Evolutionary conservation across 2,113 vertebrate species (phyloP), one percentile per base, ranked within the genome.

Genomic region (Zosterops lateralis): DNA sequence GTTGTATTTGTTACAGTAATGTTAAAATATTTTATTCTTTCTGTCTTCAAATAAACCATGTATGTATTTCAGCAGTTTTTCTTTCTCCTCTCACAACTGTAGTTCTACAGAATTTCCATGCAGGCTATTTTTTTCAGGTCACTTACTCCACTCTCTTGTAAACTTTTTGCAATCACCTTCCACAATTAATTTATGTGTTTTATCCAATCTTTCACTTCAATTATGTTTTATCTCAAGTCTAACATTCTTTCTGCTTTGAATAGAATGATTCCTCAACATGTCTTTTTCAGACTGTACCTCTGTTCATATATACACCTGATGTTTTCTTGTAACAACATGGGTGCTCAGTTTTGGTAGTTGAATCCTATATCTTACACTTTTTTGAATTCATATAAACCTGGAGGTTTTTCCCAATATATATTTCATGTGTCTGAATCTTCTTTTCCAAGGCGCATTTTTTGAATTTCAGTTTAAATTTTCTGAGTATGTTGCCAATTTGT

Each of bases 391-490:
- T 68, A 50, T 15, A 26, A 62, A 34, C 5, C 17, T 29, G 4
- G 2, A 9, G 9, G 8, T 4, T 42, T 42, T 84, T 8, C 19
- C 21, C 32, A 60, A 31, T 32, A 58, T 42, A 15, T 54, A 47
- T 76, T 74, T 62, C 1, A 31, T 24, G 5, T 66, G 3, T 32
- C 45, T 58, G 22, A 78, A 3, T 38, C 32, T 60, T 67, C 12
- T 75, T 75, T 81, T 31, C 8, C 8, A 40, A 84, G 51, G 4
- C 38, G 10, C 34, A 28, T 47, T 28, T 48, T 25, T 5, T 51
- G 26, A 54, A 81, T 84, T 80, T 61, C 34, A 32, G 12, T 36
- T 73, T 82, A 50, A 47, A 76, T 81, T 81, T 96, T 61, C 36
- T 70, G 28, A 45, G 6, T 6, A 10, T 10, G 14, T 61, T 56